Percentiles rank a stretch among this genome's conserved stretches.
These are phyloP conservation scores for Platorchestia sp. DNA, from an alignment of 1,140 invertebrate genomes.

Conservation along the genomic window DNA sequence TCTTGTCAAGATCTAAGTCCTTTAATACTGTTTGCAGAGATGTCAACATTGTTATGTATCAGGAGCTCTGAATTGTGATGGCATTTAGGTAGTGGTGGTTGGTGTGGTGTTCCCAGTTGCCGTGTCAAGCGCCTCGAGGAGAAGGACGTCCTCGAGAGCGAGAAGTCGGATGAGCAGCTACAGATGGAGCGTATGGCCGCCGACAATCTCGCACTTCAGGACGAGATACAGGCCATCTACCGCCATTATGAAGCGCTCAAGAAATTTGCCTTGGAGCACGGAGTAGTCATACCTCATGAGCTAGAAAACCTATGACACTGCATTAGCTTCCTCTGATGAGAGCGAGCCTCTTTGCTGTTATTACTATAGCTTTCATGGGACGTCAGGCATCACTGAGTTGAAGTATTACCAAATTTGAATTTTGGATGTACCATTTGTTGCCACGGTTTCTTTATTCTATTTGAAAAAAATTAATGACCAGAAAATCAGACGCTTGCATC, in stretches of 20 bases:
- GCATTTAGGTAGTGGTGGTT: background rate
- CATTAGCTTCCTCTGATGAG: background rate
- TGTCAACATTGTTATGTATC: background rate
- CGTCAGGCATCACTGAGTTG: too few species aligned
- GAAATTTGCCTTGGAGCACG: conserved; percentile 78
- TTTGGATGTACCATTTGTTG: background rate
- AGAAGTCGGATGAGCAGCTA: conserved; percentile 87
- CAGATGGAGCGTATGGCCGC: conserved; percentile 88
- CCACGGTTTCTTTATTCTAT: background rate
- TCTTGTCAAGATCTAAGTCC: too few species aligned
- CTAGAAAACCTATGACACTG: conserved; percentile 3
- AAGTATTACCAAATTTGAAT: background rate
- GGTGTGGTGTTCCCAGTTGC: conserved; percentile 74
- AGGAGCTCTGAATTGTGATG: background rate
- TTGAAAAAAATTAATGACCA: background rate
- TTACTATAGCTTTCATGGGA: background rate
- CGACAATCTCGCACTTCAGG: conserved; percentile 81
- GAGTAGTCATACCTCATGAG: conserved; percentile 22
- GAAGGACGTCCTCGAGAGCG: conserved; percentile 90
- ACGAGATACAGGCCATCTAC: conserved; percentile 83
- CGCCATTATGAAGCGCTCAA: conserved; percentile 87
- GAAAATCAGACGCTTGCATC: background rate
- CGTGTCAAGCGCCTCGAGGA: conserved; percentile 92
- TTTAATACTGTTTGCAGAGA: too few species aligned
- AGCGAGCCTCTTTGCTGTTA: background rate